Base-by-base conservation (phyloP, 2,113 vertebrate genomes). In the Athene noctua region DNA sequence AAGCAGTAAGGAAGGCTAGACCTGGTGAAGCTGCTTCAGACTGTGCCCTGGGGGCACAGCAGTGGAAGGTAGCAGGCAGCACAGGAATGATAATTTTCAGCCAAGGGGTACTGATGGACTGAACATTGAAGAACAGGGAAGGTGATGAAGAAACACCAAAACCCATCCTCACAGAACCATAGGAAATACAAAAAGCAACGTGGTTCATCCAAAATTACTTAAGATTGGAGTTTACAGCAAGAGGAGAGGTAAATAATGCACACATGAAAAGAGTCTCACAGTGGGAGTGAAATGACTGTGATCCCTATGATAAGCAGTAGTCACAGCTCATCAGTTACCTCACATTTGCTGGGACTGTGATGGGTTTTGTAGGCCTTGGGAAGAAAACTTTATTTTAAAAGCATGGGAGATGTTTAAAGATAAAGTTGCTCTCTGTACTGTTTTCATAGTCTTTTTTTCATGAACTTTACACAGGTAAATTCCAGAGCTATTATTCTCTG, bases 101-200 rank as follows among this genome's bases (percentile, higher is more conserved):
- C 2, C 30, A 70, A 61, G 6, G 15, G 9, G 20, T 36, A 27
- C 18, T 18, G 44, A 63, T 4, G 16, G 15, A 40, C 13, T 57
- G 10, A 66, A 32, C 18, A 18, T 3, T 4, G 4, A 47, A 38
- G 15, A 77, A 42, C 8, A 66, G 16, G 22, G 17, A 78, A 44
- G 51, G 40, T n/a, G 20, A 62, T 25, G 38, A 86, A 47, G 49
- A 70, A 73, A 8, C 5, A 80, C 4, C 23, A 68, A 57, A 90
- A 59, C 1, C 4, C 10, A 65, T 11, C 7, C 36, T 62, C 23
- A 22, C 16, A 82, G n/a, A 61, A 70, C 2, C 2, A 8, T 19
- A 61, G 12, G 17, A 59, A 52, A 54, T 21, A 54, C 2, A 17
- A 73, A 90, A 79, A 36, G 3, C 6, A 55, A 30, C 0, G 0